phyloP scores from a whole-genome alignment of 2,113 vertebrate species.

The Herpailurus yagouaroundi region DNA sequence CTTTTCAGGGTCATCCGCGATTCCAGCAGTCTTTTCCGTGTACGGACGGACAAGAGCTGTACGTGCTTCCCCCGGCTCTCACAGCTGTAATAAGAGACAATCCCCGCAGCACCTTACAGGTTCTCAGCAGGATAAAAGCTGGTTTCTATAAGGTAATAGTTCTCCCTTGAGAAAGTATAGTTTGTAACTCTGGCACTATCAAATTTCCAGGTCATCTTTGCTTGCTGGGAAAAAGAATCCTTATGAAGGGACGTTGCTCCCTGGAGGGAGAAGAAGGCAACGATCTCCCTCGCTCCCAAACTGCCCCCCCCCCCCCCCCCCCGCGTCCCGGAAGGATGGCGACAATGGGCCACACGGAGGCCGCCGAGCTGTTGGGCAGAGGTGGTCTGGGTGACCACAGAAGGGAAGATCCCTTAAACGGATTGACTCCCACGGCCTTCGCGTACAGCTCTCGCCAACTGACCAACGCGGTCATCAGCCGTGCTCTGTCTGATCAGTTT shows the following conservation, averaged over 20 bases:
- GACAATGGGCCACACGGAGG: constrained; percentile 45
- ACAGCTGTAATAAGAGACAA: constrained; percentile 78
- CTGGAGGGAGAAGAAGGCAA: constrained; percentile 68
- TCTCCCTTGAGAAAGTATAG: constrained; percentile 72
- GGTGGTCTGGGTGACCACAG: constrained; percentile 50
- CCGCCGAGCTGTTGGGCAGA: not conserved
- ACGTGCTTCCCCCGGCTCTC: constrained; percentile 27
- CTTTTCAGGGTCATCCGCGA: constrained; percentile 68
- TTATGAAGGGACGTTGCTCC: constrained; percentile 61
- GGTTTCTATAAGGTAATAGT: constrained; percentile 77
- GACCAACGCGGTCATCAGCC: not conserved
- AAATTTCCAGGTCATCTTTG: constrained; percentile 77
- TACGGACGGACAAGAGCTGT: constrained; percentile 51
- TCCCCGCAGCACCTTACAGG: constrained; percentile 50
- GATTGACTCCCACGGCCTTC: not conserved
- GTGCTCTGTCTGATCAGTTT: constrained; percentile 31
- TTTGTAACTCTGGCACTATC: constrained; percentile 70
- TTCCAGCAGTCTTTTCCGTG: constrained; percentile 66
- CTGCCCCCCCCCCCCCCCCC: constrained; percentile 25
- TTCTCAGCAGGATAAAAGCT: constrained; percentile 78
- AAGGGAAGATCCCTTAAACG: constrained; percentile 64
- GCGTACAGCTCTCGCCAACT: not conserved
- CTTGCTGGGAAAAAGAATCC: constrained; percentile 78
- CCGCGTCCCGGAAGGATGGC: not conserved
- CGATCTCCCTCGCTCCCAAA: not conserved